Evolutionary conservation across 2,888 invertebrate genomes (phyloP), one percentile per base, ranked within the genome.

Genomic region (Platerodrilus igneus): DNA sequence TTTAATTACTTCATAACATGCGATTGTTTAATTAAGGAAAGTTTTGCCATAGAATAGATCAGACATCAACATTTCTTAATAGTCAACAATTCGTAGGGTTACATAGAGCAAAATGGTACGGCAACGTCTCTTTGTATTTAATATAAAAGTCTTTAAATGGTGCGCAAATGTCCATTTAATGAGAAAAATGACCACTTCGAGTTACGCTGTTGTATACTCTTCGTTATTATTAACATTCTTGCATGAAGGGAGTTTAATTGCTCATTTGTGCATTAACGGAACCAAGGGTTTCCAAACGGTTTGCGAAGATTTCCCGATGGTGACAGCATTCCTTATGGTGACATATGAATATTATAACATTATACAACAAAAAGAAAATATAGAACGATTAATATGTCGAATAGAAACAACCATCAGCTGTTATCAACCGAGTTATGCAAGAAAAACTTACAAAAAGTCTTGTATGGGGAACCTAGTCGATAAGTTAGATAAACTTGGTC

Each of bases 221-320:
- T 36, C 36, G 4, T 18, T 44, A 16, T 7, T 25, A 6, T 2
- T 39, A 17, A 40, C 37, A 14, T n/a, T 40, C 10, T 11, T 39
- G 11, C 39, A 39, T 9, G 39, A 40, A 18, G 13, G 36, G 4
- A 15, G 27, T 3, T 28, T 39, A 9, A 11, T 33, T 13, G 10
- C 25, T 8, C 40, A 44, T 25, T 31, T 37, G 14, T 19, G 40
- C 4, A 8, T 44, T 7, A 23, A 44, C 17, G 43, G 33, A 2
- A 11, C 31, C 9, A 19, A 6, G 2, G 38, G 39, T 28, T 43
- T 43, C 32, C 23, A 43, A 15, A 16, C 13, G 15, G 20, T 43
- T 9, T 43, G 43, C 21, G 43, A 43, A 36, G 40, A 36, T 21
- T 17, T 35, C 22, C 44, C 44, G 1, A 44, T 44, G 39, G 29